These are phyloP conservation scores for Gracilinanus agilis DNA, from an alignment of 2,113 vertebrate genomes.

Conservation along the genomic window DNA sequence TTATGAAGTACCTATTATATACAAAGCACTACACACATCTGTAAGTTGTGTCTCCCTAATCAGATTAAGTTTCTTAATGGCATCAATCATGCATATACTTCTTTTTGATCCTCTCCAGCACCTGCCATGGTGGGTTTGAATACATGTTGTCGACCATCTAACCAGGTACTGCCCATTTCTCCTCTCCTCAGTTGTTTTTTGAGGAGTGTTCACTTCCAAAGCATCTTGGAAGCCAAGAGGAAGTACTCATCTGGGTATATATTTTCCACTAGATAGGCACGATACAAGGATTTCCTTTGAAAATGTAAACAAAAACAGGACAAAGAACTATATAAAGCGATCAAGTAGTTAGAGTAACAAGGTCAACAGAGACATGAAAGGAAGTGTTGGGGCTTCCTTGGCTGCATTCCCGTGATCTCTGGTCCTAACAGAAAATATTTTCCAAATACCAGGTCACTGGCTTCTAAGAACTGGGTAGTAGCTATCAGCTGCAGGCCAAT, in stretches of 20 bases:
- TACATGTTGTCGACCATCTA: constrained; percentile 31
- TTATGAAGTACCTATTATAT: background rate
- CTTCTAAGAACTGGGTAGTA: constrained; percentile 23
- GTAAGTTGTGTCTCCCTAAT: background rate
- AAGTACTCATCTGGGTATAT: constrained; percentile 73
- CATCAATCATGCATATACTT: constrained; percentile 6
- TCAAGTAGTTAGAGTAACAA: constrained; percentile 57
- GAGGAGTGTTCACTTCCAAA: constrained; percentile 60
- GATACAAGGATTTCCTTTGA: constrained; percentile 78
- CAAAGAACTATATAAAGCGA: constrained; percentile 71
- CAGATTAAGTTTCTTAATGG: constrained; percentile 35
- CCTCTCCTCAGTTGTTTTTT: constrained; percentile 55
- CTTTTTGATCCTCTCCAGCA: constrained; percentile 14
- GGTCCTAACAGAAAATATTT: constrained; percentile 32
- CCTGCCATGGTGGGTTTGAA: constrained; percentile 11
- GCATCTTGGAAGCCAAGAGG: constrained; percentile 66
- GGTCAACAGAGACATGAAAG: constrained; percentile 64
- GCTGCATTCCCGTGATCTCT: constrained; percentile 15
- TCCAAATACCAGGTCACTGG: background rate
- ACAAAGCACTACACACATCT: background rate
- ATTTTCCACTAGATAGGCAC: constrained; percentile 74
- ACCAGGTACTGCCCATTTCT: constrained; percentile 56
- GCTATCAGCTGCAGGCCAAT: constrained; percentile 6
- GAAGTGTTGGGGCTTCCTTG: constrained; percentile 12
- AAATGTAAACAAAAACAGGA: constrained; percentile 62